These are phyloP conservation scores for Corydoras sp. DNA, from an alignment of 2,113 vertebrate genomes.

Conservation along the genomic window DNA sequence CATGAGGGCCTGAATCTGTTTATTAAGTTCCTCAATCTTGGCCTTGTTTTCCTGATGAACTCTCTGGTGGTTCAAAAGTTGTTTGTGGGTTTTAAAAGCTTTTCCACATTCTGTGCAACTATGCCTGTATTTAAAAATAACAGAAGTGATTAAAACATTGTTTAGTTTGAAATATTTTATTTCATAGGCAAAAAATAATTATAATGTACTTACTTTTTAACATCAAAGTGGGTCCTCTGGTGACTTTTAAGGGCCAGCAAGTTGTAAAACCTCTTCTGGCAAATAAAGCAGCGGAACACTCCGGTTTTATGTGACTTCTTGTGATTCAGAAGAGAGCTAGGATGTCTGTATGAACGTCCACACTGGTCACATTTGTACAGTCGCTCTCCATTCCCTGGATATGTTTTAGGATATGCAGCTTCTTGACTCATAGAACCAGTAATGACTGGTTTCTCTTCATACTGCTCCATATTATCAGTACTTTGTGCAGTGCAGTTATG, in stretches of 20 bases:
- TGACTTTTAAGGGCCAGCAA: conserved; percentile 85
- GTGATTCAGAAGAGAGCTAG: conserved; percentile 82
- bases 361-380: conserved; percentile 79
- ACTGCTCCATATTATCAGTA: conserved; percentile 27
- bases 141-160: neutral
- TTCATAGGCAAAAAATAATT: no score
- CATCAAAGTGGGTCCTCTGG: conserved; percentile 80
- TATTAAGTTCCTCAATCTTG: conserved; percentile 69
- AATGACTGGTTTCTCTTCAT: conserved; percentile 41
- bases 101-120: conserved; percentile 73
- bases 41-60: conserved; percentile 70
- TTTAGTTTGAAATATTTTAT: no score
- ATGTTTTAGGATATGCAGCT: conserved; percentile 12
- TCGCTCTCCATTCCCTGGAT: conserved; percentile 42
- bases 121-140: conserved; percentile 47
- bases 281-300: conserved; percentile 78
- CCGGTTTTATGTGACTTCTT: conserved; percentile 84
- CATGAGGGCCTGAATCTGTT: conserved; percentile 66
- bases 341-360: conserved; percentile 80
- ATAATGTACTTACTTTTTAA: conserved; percentile 67
- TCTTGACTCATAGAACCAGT: conserved; percentile 24
- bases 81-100: conserved; percentile 80
- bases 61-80: conserved; percentile 76
- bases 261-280: conserved; percentile 86
- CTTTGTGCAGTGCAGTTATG: conserved; percentile 52